Evolutionary conservation across 2,113 vertebrate species (phyloP), one percentile per base, ranked within the genome.

Genomic region (Heterocephalus glaber): DNA sequence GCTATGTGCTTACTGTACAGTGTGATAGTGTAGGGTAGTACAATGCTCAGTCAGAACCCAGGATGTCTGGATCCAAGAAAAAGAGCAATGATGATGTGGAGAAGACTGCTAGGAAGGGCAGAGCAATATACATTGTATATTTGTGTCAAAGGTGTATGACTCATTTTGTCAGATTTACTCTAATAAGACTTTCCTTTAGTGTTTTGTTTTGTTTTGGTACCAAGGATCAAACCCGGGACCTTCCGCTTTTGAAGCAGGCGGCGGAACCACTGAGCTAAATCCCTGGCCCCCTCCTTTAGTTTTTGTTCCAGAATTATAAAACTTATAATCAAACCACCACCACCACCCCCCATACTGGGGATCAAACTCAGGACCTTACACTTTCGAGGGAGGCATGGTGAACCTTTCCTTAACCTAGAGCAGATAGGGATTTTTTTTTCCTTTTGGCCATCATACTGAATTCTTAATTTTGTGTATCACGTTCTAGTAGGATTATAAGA

Each of bases 221-320:
- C n/a, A n/a, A n/a, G n/a, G n/a, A n/a, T n/a, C n/a, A n/a, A n/a
- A n/a, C n/a, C n/a, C n/a, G n/a, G n/a, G n/a, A n/a, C n/a, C n/a
- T n/a, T n/a, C n/a, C n/a, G n/a, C n/a, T n/a, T n/a, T n/a, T n/a
- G n/a, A n/a, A n/a, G n/a, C n/a, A n/a, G n/a, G n/a, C n/a, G n/a
- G n/a, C n/a, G n/a, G n/a, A n/a, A n/a, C n/a, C n/a, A n/a, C n/a
- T n/a, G n/a, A n/a, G n/a, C n/a, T n/a, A n/a, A n/a, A n/a, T n/a
- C n/a, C n/a, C n/a, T n/a, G n/a, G n/a, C n/a, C n/a, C n/a, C n/a
- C n/a, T n/a, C n/a, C n/a, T n/a, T 68, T 76, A 66, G 8, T 68
- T 94, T 88, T 89, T 93, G 35, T 66, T 91, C 41, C 12, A 85
- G 56, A 68, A 82, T 89, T 82, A 49, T n/a, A 52, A 86, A 81